Evolutionary conservation across 2,113 vertebrate genomes (phyloP).

Genomic region (Colius striatus): DNA sequence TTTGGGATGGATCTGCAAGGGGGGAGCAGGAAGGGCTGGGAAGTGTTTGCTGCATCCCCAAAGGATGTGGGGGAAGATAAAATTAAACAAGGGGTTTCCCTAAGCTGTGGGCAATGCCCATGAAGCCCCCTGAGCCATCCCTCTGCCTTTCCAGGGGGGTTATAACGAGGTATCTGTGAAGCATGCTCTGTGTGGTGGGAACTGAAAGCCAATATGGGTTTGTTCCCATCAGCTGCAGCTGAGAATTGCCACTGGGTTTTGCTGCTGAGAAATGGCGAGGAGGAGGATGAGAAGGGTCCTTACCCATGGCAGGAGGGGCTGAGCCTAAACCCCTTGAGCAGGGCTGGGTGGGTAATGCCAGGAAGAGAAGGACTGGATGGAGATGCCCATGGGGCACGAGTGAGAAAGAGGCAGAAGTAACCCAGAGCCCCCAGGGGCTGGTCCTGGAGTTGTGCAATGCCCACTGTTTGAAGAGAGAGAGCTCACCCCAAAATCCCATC

Average conservation of each 20-base stretch:
- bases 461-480: neutral
- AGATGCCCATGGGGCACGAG: neutral
- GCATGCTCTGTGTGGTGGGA: neutral
- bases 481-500: neutral
- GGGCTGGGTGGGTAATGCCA: fast-evolving
- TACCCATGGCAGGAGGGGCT: neutral
- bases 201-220: fast-evolving
- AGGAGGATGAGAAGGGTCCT: neutral
- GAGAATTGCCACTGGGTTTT: neutral
- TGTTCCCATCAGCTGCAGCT: neutral
- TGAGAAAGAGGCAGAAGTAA: neutral
- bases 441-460: fast-evolving
- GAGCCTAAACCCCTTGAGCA: neutral
- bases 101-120: neutral
- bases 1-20: neutral
- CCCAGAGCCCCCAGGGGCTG: neutral
- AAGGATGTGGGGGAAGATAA: neutral
- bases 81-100: neutral
- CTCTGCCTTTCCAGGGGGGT: fast-evolving
- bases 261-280: neutral
- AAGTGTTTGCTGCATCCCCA: neutral
- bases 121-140: neutral
- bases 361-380: neutral
- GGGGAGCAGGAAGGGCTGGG: neutral
- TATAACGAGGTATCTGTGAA: neutral